These are phyloP conservation scores for Spicauda simplicius DNA, from an alignment of 2,888 invertebrate species.

Conservation along the genomic window DNA sequence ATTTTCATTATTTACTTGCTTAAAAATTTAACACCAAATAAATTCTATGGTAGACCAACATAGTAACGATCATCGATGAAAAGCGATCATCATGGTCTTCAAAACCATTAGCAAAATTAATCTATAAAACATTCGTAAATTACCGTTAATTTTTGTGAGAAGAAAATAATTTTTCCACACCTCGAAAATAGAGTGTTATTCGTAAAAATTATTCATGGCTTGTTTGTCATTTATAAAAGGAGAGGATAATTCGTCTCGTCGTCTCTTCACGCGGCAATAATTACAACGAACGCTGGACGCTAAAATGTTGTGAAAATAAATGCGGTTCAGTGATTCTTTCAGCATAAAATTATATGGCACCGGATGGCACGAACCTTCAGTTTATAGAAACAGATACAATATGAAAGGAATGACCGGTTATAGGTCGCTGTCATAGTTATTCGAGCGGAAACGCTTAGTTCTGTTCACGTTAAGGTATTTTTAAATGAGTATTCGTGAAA, in stretches of 20 bases:
- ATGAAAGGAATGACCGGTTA: constrained; percentile 22
- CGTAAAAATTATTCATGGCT: constrained; percentile 15
- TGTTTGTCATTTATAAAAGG: constrained; percentile 34
- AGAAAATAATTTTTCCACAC: neutral
- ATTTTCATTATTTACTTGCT: too few species aligned
- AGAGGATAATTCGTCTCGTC: constrained; percentile 19
- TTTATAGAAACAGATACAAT: constrained; percentile 18
- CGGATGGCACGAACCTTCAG: constrained; percentile 5
- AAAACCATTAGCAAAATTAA: too few species aligned
- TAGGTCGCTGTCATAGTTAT: neutral
- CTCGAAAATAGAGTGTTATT: constrained; percentile 5
- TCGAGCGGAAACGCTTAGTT: constrained; percentile 12
- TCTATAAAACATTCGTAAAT: too few species aligned
- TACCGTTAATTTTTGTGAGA: too few species aligned
- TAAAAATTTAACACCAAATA: too few species aligned
- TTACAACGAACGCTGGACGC: constrained; percentile 45
- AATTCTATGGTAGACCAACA: too few species aligned
- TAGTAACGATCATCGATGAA: too few species aligned
- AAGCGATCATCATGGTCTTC: too few species aligned
- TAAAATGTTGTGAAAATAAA: constrained; percentile 49
- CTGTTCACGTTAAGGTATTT: neutral
- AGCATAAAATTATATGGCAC: constrained; percentile 43
- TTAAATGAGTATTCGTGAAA: neutral
- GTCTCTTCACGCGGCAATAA: constrained; percentile 41
- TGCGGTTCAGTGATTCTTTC: constrained; percentile 44